Evolutionary conservation across 1,140 invertebrate genomes (phyloP).

Genomic region (Bicyclus anynana): DNA sequence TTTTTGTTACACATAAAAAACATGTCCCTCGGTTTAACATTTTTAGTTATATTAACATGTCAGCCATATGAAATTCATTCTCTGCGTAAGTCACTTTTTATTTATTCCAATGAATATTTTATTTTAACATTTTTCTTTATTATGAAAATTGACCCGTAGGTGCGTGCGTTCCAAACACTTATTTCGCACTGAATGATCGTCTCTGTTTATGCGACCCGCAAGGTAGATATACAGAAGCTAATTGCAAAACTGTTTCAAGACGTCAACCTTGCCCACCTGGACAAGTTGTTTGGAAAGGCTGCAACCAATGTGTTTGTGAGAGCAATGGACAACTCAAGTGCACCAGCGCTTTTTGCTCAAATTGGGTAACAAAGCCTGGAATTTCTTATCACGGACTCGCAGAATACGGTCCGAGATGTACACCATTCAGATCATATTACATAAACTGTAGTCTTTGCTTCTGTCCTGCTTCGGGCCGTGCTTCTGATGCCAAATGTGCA

Average conservation of each 20-base stretch:
- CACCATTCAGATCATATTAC: conserved; percentile 54
- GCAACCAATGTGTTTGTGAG: conserved; percentile 52
- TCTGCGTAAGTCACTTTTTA: conserved; percentile 31
- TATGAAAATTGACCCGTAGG: conserved; percentile 21
- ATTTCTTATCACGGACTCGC: conserved; percentile 9
- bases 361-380: conserved; percentile 9
- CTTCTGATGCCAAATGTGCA: conserved; percentile 44
- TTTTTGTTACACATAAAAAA: conserved; percentile 18
- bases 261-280: conserved; percentile 42
- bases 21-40: conserved; percentile 41
- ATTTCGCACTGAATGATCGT: conserved; percentile 42
- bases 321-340: conserved; percentile 46
- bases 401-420: conserved; percentile 37
- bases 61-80: conserved; percentile 24
- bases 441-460: conserved; percentile 56
- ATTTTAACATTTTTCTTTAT: conserved; percentile 11
- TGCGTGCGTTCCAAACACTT: conserved; percentile 48
- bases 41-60: conserved; percentile 39
- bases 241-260: conserved; percentile 38
- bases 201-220: conserved; percentile 45
- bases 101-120: neutral
- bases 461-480: conserved; percentile 49
- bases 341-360: conserved; percentile 33
- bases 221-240: conserved; percentile 39
- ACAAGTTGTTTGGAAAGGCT: conserved; percentile 45